A percentile compares a stretch with the other conserved stretches of the same genome.
phyloP scores from a whole-genome alignment of 2,113 vertebrate genomes.

The Mugil cephalus region DNA sequence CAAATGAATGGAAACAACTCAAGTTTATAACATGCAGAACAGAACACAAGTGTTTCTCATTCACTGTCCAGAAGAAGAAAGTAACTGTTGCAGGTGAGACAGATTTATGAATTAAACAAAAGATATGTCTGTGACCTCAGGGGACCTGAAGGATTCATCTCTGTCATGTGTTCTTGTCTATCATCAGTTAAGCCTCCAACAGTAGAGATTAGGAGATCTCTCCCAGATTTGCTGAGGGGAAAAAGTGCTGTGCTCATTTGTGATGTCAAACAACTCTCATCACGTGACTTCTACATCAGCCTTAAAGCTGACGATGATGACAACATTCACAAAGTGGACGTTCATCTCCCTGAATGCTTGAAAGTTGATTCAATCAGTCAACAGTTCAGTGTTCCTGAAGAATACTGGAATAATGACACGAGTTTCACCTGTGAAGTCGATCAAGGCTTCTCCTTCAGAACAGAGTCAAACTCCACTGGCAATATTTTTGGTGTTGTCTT shows the following conservation, averaged over 20 bases:
- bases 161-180: not conserved
- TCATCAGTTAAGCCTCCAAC: conserved; percentile 33
- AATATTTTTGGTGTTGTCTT: conserved; percentile 49
- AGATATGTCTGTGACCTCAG: not conserved
- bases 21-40: conserved; percentile 63
- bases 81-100: conserved; percentile 40
- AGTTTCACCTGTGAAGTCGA: conserved; percentile 44
- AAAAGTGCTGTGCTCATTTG: conserved; percentile 62
- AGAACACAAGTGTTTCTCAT: conserved; percentile 66
- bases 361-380: conserved; percentile 48
- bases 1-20: conserved; percentile 27
- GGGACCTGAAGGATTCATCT: not conserved
- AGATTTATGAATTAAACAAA: not conserved
- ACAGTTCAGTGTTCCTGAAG: conserved; percentile 17
- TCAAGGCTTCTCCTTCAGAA: conserved; percentile 27
- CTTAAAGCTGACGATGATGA: conserved; percentile 20
- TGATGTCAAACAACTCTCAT: conserved; percentile 48
- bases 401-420: accelerated
- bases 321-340: conserved; percentile 20
- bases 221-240: conserved; percentile 40
- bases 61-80: not conserved
- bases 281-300: conserved; percentile 58
- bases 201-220: conserved; percentile 70
- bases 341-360: conserved; percentile 37
- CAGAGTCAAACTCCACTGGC: not conserved